phyloP scores from a whole-genome alignment of 2,888 invertebrate species.

The Mimumesa dahlbomi region DNA sequence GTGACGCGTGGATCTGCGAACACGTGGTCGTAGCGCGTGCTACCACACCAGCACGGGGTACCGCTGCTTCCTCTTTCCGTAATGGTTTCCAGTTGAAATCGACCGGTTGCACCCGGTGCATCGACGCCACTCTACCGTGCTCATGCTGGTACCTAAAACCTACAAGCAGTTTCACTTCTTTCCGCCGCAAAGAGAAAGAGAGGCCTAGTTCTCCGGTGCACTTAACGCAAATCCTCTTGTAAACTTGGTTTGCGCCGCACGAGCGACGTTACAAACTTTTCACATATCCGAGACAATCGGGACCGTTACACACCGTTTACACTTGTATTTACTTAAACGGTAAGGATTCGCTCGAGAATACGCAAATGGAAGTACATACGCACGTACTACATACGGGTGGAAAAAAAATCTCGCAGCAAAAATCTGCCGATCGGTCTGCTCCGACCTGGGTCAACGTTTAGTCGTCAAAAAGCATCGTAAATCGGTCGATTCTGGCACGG shows the following conservation, averaged over 20 bases:
- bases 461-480: too few relatives aligned
- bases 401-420: too few relatives aligned
- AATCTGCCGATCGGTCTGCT: not conserved
- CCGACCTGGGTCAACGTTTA: not conserved
- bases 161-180: too few relatives aligned
- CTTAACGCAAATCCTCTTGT: slow-evolving; percentile 27
- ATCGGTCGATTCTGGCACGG: not conserved
- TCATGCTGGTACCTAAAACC: too few relatives aligned
- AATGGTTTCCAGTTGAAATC: slow-evolving; percentile 24
- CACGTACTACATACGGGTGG: too few relatives aligned
- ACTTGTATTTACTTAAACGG: too few relatives aligned
- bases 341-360: too few relatives aligned
- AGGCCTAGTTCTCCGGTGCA: too few relatives aligned
- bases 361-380: too few relatives aligned
- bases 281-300: slow-evolving; percentile 65
- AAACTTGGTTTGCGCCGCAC: not conserved
- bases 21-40: slow-evolving; percentile 45
- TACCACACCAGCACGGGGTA: slow-evolving; percentile 19
- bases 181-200: too few relatives aligned
- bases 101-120: slow-evolving; percentile 32
- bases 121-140: not conserved
- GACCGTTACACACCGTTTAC: slow-evolving; percentile 57
- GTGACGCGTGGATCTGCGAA: not conserved
- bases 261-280: slow-evolving; percentile 15
- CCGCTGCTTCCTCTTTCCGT: slow-evolving; percentile 22